Conservation (phyloP, 2,113 vertebrate genomes). For the Callospermophilus lateralis region DNA sequence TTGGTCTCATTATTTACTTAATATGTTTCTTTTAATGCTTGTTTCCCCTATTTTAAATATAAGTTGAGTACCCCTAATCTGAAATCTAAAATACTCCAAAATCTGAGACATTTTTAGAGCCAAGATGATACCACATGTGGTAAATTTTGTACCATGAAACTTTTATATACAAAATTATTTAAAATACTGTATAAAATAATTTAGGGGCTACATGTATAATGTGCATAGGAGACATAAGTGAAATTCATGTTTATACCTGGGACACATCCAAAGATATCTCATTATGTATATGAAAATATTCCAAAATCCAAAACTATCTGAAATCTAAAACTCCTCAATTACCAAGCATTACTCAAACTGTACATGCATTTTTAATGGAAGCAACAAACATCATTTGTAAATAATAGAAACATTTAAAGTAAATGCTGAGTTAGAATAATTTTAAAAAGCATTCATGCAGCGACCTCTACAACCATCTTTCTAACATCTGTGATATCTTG, state of each 20-base stretch:
- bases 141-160: neutral
- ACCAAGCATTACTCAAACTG: neutral
- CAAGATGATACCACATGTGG: neutral
- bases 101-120: neutral
- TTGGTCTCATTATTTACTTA: neutral
- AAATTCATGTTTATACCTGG: neutral
- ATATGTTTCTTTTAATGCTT: neutral
- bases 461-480: neutral
- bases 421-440: neutral
- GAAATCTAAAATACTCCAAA: neutral
- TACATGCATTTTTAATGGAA: conserved; percentile 27
- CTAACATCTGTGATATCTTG: neutral
- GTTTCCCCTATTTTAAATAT: neutral
- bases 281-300: neutral
- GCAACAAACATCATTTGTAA: neutral
- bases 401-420: neutral
- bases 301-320: neutral
- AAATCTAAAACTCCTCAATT: neutral
- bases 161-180: neutral
- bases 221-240: neutral
- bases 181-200: neutral
- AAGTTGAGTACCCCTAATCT: neutral
- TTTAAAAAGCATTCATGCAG: neutral
- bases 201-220: neutral
- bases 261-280: neutral